Evolutionary conservation across 2,113 vertebrate species (phyloP), one percentile per base, ranked within the genome.

Genomic region (Callipepla californica): DNA sequence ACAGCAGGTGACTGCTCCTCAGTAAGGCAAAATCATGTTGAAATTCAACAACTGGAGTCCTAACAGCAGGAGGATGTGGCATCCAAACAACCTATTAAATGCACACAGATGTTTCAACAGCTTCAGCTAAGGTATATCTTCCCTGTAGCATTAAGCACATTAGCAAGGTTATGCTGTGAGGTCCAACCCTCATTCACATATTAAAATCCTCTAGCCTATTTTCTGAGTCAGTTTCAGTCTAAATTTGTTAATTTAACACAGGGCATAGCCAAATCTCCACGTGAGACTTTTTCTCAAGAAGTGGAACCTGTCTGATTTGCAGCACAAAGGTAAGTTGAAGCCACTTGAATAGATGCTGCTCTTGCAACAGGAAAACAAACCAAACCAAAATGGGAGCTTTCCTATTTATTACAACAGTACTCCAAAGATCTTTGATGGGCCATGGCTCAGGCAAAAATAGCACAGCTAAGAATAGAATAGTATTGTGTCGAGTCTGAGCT

Each of bases 221-320:
- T 88, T 61, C 32, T 53, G 57, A 68, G 38, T 44, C 63, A 80
- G 45, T 90, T 87, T 83, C 68, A 86, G 58, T 47, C 32, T 42
- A 70, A 74, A 88, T 50, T 87, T 77, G 18, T 63, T 90, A 80
- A 82, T 79, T 89, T 90, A 74, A 83, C 72, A 21, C 9, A 44
- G 28, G 44, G 32, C 7, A 18, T 40, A 84, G 30, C 20, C 53
- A 89, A 93, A 94, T 42, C 23, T 58, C 18, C 36, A 81, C 73
- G 32, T 18, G 21, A 92, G 21, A 66, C 66, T 72, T 90, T 59
- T 79, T 28, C n/a, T 62, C 12, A 74, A 85, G 4, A 42, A 74
- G 45, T 42, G 28, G 7, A 94, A 83, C 47, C 65, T 77, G 53
- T 32, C 30, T 3, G 2, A 79, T 85, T 94, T 94, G 19, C 67